Evolutionary conservation across 2,113 vertebrate species (phyloP), one percentile per base, ranked within the genome.

Genomic region (Jacana jacana): DNA sequence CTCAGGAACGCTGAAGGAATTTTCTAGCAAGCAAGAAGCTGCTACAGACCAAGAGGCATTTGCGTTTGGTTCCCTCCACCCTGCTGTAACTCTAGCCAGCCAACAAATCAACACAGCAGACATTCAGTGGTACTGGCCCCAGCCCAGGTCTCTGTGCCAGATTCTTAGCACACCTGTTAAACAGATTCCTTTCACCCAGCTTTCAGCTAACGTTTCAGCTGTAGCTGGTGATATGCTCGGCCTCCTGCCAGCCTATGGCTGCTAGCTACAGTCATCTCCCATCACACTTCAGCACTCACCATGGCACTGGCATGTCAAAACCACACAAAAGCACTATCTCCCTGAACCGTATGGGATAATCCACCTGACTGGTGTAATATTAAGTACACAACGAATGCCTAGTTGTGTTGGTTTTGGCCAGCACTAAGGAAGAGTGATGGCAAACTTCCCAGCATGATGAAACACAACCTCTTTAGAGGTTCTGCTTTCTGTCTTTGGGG

Each of bases 151-250:
- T 89, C 95, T 11, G 12, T 97, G 97, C 97, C 97, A 98, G 97
- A 94, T 91, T 97, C 94, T 87, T 78, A 37, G 93, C 96, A 98
- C 97, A 98, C 98, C 97, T 98, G 98, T 96, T 98, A 96, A 96
- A 97, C 63, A 94, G 88, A 98, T 97, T 98, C 91, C 87, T 97
- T 96, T 97, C 96, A 93, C 95, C 91, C 82, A 95, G 93, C 37
- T 57, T 96, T 88, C 89, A 92, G 95, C 89, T 97, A 96, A 89
- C 10, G 3, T 98, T 98, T 98, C 95, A 96, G 63, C 88, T 78
- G 76, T 84, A 96, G 79, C 55, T 81, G 64, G 58, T 88, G 69
- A 63, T 84, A 69, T 1, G 15, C 64, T 42, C 11, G 3, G 54
- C 46, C 66, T 61, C 65, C 33, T 78, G 68, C 70, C 25, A 79